Conservation (phyloP, 2,113 vertebrate species). For the Dendrocopos noguchii region DNA sequence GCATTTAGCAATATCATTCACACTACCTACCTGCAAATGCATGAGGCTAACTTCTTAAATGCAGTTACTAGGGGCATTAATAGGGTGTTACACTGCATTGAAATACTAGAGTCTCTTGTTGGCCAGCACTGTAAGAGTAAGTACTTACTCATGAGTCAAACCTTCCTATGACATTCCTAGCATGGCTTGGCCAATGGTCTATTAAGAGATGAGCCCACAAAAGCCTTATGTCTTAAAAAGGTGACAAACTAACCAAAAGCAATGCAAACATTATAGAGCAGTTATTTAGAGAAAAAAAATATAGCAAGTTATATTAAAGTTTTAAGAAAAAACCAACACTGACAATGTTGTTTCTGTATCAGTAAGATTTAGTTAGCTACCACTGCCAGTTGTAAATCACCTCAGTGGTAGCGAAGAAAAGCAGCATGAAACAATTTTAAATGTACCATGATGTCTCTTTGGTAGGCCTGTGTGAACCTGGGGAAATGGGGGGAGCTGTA, state of each 20-base stretch:
- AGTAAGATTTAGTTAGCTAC: background rate
- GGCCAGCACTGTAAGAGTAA: background rate
- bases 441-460: background rate
- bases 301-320: background rate
- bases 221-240: background rate
- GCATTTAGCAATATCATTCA: background rate
- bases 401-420: background rate
- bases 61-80: background rate
- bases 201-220: background rate
- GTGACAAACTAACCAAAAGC: background rate
- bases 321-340: background rate
- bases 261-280: background rate
- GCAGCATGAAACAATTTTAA: background rate
- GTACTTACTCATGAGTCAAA: background rate
- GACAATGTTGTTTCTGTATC: background rate
- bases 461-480: background rate
- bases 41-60: background rate
- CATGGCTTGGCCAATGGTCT: background rate
- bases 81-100: background rate
- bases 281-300: background rate
- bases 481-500: background rate
- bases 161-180: background rate
- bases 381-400: background rate
- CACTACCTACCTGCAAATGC: background rate
- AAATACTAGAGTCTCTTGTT: background rate